Base-by-base conservation (phyloP, 2,797 vertebrate species). In the Aphelocoma californica region DNA sequence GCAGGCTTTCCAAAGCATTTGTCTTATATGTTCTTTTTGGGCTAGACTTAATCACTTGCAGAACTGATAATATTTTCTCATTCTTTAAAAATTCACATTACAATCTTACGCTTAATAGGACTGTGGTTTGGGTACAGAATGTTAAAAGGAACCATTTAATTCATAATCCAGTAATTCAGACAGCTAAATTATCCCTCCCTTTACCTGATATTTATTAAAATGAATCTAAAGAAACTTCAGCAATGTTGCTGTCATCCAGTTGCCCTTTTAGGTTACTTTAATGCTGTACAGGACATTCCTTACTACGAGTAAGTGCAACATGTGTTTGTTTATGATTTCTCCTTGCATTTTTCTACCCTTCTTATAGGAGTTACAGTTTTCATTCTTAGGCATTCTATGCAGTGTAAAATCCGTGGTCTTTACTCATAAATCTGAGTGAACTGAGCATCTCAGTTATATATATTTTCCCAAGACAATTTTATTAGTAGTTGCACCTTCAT, bases 61-160 rank as follows among this genome's bases (percentile, higher is more conserved):
- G 86, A 94, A 83, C 91, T 95, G 83, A 96, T 97, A 96, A 89
- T 75, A 95, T 94, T 97, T 96, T 97, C 84, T 96, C 88, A 94
- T 86, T 88, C 96, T 96, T 95, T 93, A 93, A 86, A 67, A 96
- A 95, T 96, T 97, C 88, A 32, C 95, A 65, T 94, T 86, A 95
- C 31, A 95, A 56, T 87, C 51, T 83, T 51, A 81, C 12, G 12
- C 87, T 95, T 95, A 96, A 62, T 92, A 78, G 23, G 64, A 67
- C 72, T 95, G 58, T 84, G 80, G 83, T 97, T 95, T 84, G 84
- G 96, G 81, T 82, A 79, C 24, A 18, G 92, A 82, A 91, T 78
- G n/a, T 90, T 88, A 77, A 90, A 88, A 88, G n/a, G 65, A 73
- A 34, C 42, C 20, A 94, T 95, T 81, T 91, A 95, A 87, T 95